Conservation (phyloP, 2,113 vertebrate genomes). For the Oostethus manadensis region DNA sequence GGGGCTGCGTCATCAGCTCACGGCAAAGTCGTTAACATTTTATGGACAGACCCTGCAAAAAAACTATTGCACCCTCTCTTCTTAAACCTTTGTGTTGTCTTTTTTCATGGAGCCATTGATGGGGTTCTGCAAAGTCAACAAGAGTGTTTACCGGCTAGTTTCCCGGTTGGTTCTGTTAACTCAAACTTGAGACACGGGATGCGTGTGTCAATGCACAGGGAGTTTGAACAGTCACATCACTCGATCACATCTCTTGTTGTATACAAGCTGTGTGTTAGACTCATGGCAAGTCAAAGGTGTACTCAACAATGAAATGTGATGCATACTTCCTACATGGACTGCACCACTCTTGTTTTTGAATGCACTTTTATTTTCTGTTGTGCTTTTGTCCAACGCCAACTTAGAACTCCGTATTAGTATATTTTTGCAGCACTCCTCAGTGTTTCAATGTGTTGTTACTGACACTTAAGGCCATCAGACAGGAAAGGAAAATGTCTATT, state of each 20-base stretch:
- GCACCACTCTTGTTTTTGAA: constrained; percentile 38
- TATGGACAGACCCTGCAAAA: constrained; percentile 36
- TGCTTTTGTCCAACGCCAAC: constrained; percentile 3
- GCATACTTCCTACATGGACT: not conserved
- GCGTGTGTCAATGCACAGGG: constrained; percentile 4
- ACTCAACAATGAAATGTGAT: constrained; percentile 32
- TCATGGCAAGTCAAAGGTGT: constrained; percentile 24
- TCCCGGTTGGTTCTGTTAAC: no score
- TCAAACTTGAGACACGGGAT: not conserved
- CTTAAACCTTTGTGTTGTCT: constrained; percentile 3
- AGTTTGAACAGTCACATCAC: not conserved
- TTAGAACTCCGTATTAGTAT: not conserved
- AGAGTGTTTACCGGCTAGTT: constrained; percentile 44
- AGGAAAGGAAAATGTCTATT: not conserved
- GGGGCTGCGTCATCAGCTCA: constrained; percentile 13
- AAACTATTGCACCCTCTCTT: constrained; percentile 1
- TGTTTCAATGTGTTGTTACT: not conserved
- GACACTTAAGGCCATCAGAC: constrained; percentile 4
- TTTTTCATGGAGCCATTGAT: constrained; percentile 27
- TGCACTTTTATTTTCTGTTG: constrained; percentile 22
- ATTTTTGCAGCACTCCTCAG: not conserved
- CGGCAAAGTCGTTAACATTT: constrained; percentile 30
- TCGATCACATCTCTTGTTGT: not conserved
- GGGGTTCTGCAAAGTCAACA: constrained; percentile 32
- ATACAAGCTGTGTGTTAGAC: constrained; percentile 19